Evolutionary conservation across 2,888 invertebrate species (phyloP).

Genomic region (Pseudococcus longispinus): DNA sequence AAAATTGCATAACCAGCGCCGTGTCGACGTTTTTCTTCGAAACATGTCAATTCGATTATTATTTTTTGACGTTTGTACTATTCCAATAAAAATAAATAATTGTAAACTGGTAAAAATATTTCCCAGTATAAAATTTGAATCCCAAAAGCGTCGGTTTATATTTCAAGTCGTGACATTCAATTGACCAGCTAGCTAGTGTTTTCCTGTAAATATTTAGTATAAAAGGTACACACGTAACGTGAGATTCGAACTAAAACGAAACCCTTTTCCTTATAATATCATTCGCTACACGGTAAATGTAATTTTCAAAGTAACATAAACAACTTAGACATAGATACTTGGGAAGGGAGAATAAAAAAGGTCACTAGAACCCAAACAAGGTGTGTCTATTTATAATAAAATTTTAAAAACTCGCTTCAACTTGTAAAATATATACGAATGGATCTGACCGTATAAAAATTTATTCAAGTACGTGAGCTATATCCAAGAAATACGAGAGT

Average conservation of each 20-base stretch:
- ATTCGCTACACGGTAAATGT: neutral
- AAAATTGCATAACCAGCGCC: slow-evolving; percentile 1
- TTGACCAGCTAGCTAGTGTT: neutral
- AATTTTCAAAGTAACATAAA: neutral
- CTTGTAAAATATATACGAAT: neutral
- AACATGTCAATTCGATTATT: neutral
- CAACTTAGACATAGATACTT: neutral
- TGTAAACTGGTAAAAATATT: neutral
- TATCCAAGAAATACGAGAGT: neutral
- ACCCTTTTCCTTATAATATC: neutral
- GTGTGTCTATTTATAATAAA: slow-evolving; percentile 3
- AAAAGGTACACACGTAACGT: neutral
- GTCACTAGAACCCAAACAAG: neutral
- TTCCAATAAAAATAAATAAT: neutral
- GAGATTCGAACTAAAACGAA: neutral
- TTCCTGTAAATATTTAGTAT: neutral
- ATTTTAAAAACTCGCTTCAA: neutral
- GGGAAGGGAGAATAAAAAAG: neutral
- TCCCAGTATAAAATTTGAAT: neutral
- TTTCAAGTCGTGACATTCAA: slow-evolving; percentile 4
- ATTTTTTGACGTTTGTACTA: neutral
- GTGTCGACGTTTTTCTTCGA: neutral
- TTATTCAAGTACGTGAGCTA: neutral
- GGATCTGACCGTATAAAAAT: neutral
- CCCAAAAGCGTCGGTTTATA: neutral